Percentiles rank a stretch among this genome's conserved stretches.
phyloP scores from a whole-genome alignment of 2,113 vertebrate genomes.

The Petromus typicus region DNA sequence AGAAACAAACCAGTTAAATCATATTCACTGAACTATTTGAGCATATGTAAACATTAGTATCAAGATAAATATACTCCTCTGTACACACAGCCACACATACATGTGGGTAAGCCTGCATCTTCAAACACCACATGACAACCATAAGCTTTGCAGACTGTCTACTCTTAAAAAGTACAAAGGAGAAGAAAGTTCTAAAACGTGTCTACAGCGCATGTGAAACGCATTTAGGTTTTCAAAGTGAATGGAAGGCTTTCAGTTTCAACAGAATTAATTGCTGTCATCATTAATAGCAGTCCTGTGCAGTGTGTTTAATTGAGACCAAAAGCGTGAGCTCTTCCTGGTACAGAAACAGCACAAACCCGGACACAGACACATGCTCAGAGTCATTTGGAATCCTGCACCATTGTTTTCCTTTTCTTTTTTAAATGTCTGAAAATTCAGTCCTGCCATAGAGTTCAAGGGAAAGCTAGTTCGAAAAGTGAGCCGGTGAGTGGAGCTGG shows the following conservation, averaged over 20 bases:
- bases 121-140: constrained; percentile 73
- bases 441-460: constrained; percentile 7
- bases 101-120: constrained; percentile 38
- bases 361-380: constrained; percentile 12
- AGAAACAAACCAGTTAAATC: constrained; percentile 83
- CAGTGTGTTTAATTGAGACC: constrained; percentile 80
- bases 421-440: constrained; percentile 27
- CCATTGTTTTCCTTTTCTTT: neutral
- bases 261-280: constrained; percentile 83
- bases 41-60: constrained; percentile 76
- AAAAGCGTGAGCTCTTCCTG: constrained; percentile 73
- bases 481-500: neutral
- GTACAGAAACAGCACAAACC: constrained; percentile 46
- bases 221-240: constrained; percentile 76
- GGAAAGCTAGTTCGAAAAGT: constrained; percentile 34
- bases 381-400: neutral
- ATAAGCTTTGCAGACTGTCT: constrained; percentile 80
- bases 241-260: constrained; percentile 82
- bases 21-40: constrained; percentile 82
- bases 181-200: constrained; percentile 73
- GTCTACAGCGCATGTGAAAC: constrained; percentile 66
- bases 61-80: neutral
- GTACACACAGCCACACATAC: neutral
- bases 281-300: constrained; percentile 83
- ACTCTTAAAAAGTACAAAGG: constrained; percentile 60